These are phyloP conservation scores for Peromyscus aztecus DNA, from an alignment of 2,797 vertebrate species.

Conservation along the genomic window DNA sequence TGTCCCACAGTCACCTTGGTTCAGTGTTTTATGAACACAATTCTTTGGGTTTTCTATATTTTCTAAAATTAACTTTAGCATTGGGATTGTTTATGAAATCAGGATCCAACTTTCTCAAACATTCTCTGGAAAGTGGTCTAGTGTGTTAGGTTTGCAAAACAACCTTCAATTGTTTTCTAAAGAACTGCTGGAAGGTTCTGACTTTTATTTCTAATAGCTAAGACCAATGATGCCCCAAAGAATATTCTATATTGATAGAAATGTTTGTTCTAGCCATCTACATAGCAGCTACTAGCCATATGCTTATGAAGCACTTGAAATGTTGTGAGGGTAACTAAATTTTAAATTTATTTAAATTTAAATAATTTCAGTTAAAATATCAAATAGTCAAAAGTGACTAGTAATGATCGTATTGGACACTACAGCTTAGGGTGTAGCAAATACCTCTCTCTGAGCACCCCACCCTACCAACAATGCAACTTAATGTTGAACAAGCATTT, in stretches of 20 bases:
- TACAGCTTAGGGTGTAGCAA: background rate
- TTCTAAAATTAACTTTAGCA: slow-evolving; percentile 58
- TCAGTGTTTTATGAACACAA: slow-evolving; percentile 57
- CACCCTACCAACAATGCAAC: background rate
- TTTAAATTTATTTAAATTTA: slow-evolving; percentile 42
- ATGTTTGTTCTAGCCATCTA: background rate
- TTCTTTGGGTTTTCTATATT: slow-evolving; percentile 41
- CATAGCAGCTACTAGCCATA: background rate
- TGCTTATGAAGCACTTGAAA: background rate
- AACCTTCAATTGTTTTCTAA: slow-evolving; percentile 55
- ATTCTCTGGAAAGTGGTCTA: slow-evolving; percentile 31
- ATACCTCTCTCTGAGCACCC: background rate
- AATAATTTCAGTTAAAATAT: slow-evolving; percentile 29
- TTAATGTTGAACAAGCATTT: slow-evolving; percentile 45
- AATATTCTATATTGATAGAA: background rate
- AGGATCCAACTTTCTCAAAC: slow-evolving; percentile 58
- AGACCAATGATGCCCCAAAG: background rate
- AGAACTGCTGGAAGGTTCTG: background rate
- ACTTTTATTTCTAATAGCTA: slow-evolving; percentile 20
- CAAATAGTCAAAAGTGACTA: background rate
- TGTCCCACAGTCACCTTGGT: slow-evolving; percentile 22
- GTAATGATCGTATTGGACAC: background rate
- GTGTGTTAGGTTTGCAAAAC: slow-evolving; percentile 53
- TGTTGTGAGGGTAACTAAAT: background rate
- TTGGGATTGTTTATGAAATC: slow-evolving; percentile 33